Conservation (phyloP, 1,140 invertebrate genomes). For the Plutomurus gul region DNA sequence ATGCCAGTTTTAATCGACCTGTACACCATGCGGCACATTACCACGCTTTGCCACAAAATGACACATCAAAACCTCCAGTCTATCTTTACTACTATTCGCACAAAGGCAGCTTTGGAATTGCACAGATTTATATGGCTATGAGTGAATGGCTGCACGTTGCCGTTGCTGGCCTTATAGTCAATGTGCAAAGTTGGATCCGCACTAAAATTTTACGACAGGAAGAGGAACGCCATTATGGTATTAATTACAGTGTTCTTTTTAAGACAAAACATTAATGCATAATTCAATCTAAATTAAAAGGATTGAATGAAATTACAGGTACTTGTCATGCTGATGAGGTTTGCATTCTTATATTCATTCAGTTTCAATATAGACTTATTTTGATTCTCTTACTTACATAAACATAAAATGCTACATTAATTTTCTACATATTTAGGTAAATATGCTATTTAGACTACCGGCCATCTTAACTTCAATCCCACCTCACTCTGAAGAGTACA, state of each 20-base stretch:
- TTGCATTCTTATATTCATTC: too few species aligned
- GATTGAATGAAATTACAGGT: too few species aligned
- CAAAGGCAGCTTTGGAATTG: conserved; percentile 38
- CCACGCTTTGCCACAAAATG: background rate
- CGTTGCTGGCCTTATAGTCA: conserved; percentile 7
- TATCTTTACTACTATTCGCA: conserved; percentile 45
- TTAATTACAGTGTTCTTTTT: too few species aligned
- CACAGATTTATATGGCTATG: conserved; percentile 34
- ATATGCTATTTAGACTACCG: conserved; percentile 47
- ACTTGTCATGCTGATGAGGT: conserved; percentile 49
- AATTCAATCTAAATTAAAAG: too few species aligned
- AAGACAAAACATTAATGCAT: too few species aligned
- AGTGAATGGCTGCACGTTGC: background rate
- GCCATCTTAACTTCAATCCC: conserved; percentile 39
- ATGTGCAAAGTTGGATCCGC: conserved; percentile 36
- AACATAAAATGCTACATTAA: too few species aligned
- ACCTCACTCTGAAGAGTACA: conserved; percentile 40
- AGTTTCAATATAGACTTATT: too few species aligned
- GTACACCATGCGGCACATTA: conserved; percentile 30
- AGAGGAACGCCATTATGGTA: conserved; percentile 41
- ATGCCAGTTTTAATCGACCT: conserved; percentile 36
- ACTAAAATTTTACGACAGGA: conserved; percentile 35
- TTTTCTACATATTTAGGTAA: too few species aligned
- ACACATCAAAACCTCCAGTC: background rate
- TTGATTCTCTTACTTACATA: too few species aligned